Percentiles rank a stretch among this genome's conserved stretches.
Conservation (phyloP, 2,797 vertebrate species). For the Enteromius fasciolatus region DNA sequence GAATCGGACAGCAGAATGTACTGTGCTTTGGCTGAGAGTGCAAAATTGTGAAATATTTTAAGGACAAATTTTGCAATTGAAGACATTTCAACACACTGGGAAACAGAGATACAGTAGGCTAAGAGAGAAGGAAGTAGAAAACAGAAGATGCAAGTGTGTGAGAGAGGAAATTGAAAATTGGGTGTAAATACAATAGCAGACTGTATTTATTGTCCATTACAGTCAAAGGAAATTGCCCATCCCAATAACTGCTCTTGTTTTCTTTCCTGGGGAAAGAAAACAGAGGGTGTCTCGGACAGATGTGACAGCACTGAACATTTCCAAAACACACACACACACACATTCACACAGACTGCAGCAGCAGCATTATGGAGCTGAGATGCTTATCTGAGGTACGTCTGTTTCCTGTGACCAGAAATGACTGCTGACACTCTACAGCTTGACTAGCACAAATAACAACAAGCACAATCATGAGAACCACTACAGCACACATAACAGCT, state of each 20-base stretch:
- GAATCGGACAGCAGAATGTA: background rate
- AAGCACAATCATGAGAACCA: slow-evolving; percentile 48
- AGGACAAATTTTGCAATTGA: slow-evolving; percentile 33
- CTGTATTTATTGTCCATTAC: slow-evolving; percentile 47
- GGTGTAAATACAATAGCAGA: slow-evolving; percentile 41
- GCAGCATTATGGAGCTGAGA: slow-evolving; percentile 42
- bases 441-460: slow-evolving; percentile 54
- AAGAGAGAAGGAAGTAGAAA: slow-evolving; percentile 1
- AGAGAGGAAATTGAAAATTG: slow-evolving; percentile 26
- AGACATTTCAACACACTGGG: slow-evolving; percentile 49
- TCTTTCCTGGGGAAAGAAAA: slow-evolving; percentile 41
- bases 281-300: slow-evolving; percentile 12
- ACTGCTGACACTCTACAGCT: slow-evolving; percentile 39
- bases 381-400: slow-evolving; percentile 52
- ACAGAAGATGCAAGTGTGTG: slow-evolving; percentile 10
- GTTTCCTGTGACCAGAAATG: slow-evolving; percentile 58
- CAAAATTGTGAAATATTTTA: slow-evolving; percentile 21
- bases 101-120: slow-evolving; percentile 23
- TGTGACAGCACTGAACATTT: slow-evolving; percentile 48
- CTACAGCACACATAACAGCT: background rate
- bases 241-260: slow-evolving; percentile 35
- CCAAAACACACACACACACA: slow-evolving; percentile 46
- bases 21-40: background rate
- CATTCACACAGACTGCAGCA: slow-evolving; percentile 16
- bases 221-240: slow-evolving; percentile 52